Conservation (phyloP, 2,797 vertebrate genomes). For the Telmatherina bonti region DNA sequence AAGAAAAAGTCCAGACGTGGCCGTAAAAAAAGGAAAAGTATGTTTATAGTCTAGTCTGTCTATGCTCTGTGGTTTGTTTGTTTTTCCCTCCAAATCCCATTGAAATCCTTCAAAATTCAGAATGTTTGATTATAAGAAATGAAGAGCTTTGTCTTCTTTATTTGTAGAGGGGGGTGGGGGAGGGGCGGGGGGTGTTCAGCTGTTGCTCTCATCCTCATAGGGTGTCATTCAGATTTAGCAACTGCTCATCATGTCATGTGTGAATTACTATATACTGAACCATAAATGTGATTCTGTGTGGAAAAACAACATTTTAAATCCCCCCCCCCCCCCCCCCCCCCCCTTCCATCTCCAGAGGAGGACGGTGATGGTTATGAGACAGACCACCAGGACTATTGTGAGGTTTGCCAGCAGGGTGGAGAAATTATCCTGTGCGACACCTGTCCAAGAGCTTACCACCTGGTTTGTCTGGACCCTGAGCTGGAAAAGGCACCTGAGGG, state of each 20-base stretch:
- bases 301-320: neutral
- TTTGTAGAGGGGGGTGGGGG: neutral
- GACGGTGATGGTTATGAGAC: slow-evolving; percentile 98
- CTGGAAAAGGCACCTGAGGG: slow-evolving; percentile 98
- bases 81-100: slow-evolving; percentile 26
- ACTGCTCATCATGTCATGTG: slow-evolving; percentile 1
- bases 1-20: slow-evolving; percentile 91
- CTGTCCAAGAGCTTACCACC: slow-evolving; percentile 96
- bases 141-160: slow-evolving; percentile 24
- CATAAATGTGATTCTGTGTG: neutral
- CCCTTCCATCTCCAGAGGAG: slow-evolving; percentile 81
- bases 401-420: slow-evolving; percentile 98
- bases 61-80: slow-evolving; percentile 23
- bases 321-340: too few relatives aligned
- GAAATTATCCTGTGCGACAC: slow-evolving; percentile 99
- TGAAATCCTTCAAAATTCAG: slow-evolving; percentile 46
- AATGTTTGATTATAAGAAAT: slow-evolving; percentile 52
- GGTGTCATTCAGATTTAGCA: too few relatives aligned
- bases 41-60: slow-evolving; percentile 50
- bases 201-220: too few relatives aligned
- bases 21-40: slow-evolving; percentile 95
- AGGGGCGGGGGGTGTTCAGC: too few relatives aligned
- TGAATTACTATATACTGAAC: too few relatives aligned
- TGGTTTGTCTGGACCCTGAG: slow-evolving; percentile 97
- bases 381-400: slow-evolving; percentile 99